These are phyloP conservation scores for Mesorhabditis spiculigera DNA, from an alignment of 2,888 invertebrate genomes.

Conservation along the genomic window DNA sequence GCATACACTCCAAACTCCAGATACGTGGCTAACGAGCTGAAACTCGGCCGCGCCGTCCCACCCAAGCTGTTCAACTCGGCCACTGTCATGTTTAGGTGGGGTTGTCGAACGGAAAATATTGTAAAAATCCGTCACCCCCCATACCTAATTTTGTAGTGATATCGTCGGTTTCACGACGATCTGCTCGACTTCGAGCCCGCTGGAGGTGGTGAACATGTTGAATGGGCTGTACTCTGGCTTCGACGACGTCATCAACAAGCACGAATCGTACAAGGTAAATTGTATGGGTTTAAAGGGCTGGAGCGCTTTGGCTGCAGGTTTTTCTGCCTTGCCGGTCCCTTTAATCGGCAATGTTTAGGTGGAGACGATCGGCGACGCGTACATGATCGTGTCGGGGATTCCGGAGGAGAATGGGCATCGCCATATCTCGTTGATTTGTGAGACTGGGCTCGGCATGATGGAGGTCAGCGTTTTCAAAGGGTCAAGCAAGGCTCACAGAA, in stretches of 20 bases:
- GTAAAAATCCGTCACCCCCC: too few species aligned
- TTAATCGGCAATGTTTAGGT: conserved; percentile 28
- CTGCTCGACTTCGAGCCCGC: conserved; percentile 48
- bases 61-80: conserved; percentile 48
- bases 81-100: conserved; percentile 41
- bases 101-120: conserved; percentile 21
- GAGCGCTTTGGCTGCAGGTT: not conserved
- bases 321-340: not conserved
- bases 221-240: conserved; percentile 54
- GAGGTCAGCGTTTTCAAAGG: conserved; percentile 15
- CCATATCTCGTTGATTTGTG: conserved; percentile 42
- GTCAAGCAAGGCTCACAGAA: too few species aligned
- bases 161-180: conserved; percentile 52
- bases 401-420: conserved; percentile 53
- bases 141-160: conserved; percentile 14
- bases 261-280: conserved; percentile 43
- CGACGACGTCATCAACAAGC: conserved; percentile 45
- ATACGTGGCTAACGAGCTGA: conserved; percentile 53
- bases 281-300: conserved; percentile 7
- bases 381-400: conserved; percentile 54
- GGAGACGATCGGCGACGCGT: conserved; percentile 54
- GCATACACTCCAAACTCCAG: conserved; percentile 7
- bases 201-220: conserved; percentile 56
- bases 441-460: conserved; percentile 51
- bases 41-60: conserved; percentile 50